Base-by-base conservation (phyloP, 2,113 vertebrate genomes). In the Crotalus horridus region DNA sequence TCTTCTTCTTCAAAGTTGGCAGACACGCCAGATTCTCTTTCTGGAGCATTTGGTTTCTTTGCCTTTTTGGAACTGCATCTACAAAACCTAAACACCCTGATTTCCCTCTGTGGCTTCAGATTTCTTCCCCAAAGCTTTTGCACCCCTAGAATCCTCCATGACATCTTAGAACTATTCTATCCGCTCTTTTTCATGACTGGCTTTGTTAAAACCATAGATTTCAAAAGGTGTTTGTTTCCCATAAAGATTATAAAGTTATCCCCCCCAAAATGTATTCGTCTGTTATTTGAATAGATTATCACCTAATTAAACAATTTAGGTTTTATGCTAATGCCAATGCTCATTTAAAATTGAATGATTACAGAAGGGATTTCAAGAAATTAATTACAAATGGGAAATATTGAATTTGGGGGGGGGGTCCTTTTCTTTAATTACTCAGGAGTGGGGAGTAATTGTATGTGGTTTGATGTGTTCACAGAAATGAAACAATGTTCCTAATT, bases 221-320 rank as follows among this genome's bases (percentile, higher is more conserved):
- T 96, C 43, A 95, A 93, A 96, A 95, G 91, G 89, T 96, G 46
- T 89, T 24, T 90, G 1, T 96, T 96, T 97, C 95, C 95, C 93
- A 91, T 4, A 95, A 69, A 90, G 59, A 90, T 90, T 51, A 69
- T 46, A 69, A 48, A 88, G 74, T 95, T 94, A 94, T 21, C 93
- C 15, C 89, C 92, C 92, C 89, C 91, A 94, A 97, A 97, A 97
- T 6, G 93, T 96, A 95, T 92, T 96, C 94, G 96, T 96, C 95
- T 96, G 89, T 97, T 97, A 97, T 97, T 96, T 96, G 95, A 96
- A 94, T 94, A 97, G 97, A 96, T 93, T 92, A 95, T 96, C 89
- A 94, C 92, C 95, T 96, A 97, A 97, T 97, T 97, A 97, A 97
- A 96, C 89, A 95, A 96, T 96, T 97, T 97, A 96, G 94, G 97